Evolutionary conservation across 1,140 invertebrate species (phyloP).

Genomic region (Euwallacea similis): DNA sequence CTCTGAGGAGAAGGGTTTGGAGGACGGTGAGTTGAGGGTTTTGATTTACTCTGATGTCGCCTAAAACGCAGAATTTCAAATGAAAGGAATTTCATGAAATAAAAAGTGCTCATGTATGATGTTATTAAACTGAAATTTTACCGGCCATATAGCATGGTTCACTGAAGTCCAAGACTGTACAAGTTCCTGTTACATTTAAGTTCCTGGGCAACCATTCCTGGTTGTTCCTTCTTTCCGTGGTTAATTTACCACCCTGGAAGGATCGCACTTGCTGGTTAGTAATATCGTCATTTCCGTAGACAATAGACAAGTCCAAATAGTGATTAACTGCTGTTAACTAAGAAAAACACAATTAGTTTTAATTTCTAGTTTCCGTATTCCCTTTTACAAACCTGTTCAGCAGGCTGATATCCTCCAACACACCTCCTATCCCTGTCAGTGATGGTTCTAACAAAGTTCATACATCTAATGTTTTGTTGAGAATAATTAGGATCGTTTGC

Average conservation of each 20-base stretch:
- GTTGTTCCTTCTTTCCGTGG: slow-evolving; percentile 63
- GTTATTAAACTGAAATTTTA: slow-evolving; percentile 45
- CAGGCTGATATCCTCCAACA: slow-evolving; percentile 62
- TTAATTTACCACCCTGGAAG: slow-evolving; percentile 65
- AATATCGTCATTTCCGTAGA: slow-evolving; percentile 76
- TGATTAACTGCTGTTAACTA: slow-evolving; percentile 81
- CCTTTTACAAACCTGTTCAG: slow-evolving; percentile 62
- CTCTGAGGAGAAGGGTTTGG: slow-evolving; percentile 81
- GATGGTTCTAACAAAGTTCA: slow-evolving; percentile 83
- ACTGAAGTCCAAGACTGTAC: slow-evolving; percentile 58
- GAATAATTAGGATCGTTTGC: slow-evolving; percentile 78
- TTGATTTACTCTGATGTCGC: slow-evolving; percentile 86
- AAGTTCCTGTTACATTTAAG: slow-evolving; percentile 65
- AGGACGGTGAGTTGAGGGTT: slow-evolving; percentile 78
- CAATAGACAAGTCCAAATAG: slow-evolving; percentile 80
- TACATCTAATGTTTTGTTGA: slow-evolving; percentile 69
- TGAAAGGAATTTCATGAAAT: not conserved
- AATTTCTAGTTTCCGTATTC: not conserved
- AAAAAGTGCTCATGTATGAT: not conserved
- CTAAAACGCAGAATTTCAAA: too few species aligned
- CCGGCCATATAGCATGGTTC: slow-evolving; percentile 73
- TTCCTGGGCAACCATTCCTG: slow-evolving; percentile 71
- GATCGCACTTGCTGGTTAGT: slow-evolving; percentile 67
- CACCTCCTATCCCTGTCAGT: slow-evolving; percentile 71
- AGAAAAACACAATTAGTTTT: slow-evolving; percentile 26